phyloP scores from a whole-genome alignment of 2,797 vertebrate species.

The Coluber constrictor region DNA sequence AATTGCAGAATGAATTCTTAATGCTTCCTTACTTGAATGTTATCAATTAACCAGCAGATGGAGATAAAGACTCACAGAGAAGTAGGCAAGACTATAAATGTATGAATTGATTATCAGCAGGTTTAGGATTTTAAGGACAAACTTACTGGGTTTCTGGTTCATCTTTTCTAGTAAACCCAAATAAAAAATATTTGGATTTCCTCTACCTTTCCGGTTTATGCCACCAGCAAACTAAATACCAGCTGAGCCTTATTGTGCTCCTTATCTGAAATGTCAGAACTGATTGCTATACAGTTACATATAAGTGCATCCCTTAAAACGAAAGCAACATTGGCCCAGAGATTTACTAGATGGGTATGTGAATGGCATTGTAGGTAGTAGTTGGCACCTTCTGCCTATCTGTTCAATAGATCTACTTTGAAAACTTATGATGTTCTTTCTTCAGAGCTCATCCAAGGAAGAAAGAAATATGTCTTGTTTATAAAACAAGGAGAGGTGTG shows the following conservation, averaged over 20 bases:
- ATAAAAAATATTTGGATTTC: background rate
- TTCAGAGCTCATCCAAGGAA: background rate
- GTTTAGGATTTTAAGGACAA: background rate
- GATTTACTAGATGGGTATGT: too few relatives aligned
- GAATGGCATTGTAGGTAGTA: background rate
- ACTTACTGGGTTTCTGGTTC: background rate
- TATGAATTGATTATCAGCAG: background rate
- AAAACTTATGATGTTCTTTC: background rate
- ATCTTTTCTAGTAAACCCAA: background rate
- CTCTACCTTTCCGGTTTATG: background rate
- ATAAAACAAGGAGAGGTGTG: background rate
- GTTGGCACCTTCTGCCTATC: background rate
- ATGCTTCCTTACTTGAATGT: background rate
- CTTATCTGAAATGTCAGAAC: too few relatives aligned
- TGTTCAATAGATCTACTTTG: background rate
- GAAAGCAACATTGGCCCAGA: background rate
- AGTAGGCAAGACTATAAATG: background rate
- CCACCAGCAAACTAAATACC: background rate
- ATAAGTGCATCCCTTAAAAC: background rate
- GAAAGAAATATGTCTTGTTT: background rate
- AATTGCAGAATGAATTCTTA: background rate
- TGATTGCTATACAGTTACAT: background rate
- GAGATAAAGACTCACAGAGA: background rate
- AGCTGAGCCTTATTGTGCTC: background rate
- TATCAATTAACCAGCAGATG: background rate